These are phyloP conservation scores for Loris lydekkerianus DNA, from an alignment of 2,797 vertebrate species.

Conservation along the genomic window DNA sequence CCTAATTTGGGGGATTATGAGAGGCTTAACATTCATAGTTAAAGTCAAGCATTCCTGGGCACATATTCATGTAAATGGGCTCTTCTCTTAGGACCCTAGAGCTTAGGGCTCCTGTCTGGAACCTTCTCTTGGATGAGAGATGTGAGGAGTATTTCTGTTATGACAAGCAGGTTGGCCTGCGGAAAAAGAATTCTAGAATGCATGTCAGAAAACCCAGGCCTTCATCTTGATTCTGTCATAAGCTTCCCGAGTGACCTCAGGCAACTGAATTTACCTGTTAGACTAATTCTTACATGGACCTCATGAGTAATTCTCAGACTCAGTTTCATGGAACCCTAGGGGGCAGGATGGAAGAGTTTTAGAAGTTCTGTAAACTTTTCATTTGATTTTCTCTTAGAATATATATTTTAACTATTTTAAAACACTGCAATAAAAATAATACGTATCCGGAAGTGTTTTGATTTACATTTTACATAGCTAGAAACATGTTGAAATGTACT, in stretches of 20 bases:
- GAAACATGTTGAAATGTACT: constrained; percentile 57
- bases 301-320: neutral
- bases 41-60: neutral
- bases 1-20: neutral
- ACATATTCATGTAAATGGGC: neutral
- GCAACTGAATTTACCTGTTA: neutral
- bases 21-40: neutral
- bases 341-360: neutral
- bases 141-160: neutral
- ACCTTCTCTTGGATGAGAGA: neutral
- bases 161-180: neutral
- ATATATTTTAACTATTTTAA: constrained; percentile 59
- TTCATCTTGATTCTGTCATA: neutral
- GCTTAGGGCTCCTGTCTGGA: neutral
- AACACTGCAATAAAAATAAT: constrained; percentile 49
- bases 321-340: neutral
- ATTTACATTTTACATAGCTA: constrained; percentile 51
- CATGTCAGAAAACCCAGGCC: neutral
- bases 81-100: neutral
- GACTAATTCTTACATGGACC: neutral
- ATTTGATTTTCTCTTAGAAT: constrained; percentile 10
- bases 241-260: neutral
- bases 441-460: constrained; percentile 36
- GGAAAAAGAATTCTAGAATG: neutral
- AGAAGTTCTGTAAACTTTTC: constrained; percentile 9